These are phyloP conservation scores for Etia nguti DNA, from an alignment of 2,113 vertebrate genomes.

Conservation along the genomic window DNA sequence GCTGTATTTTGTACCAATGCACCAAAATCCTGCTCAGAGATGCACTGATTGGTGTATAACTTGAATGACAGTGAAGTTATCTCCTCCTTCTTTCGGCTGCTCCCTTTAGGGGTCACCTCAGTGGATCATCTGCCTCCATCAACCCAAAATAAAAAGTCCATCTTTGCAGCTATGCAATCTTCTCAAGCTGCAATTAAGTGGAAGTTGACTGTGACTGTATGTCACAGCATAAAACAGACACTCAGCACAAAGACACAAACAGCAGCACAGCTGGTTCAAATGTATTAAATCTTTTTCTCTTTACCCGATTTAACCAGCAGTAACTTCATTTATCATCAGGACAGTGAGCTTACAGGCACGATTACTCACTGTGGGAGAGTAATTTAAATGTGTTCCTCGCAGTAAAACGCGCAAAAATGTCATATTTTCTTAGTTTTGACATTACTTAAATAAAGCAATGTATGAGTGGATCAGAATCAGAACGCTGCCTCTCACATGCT, in stretches of 20 bases:
- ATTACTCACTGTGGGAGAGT: neutral
- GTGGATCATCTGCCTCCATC: neutral
- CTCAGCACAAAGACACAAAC: too few relatives aligned
- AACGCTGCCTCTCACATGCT: too few relatives aligned
- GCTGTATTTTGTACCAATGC: neutral
- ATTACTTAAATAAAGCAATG: neutral
- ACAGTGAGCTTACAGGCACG: neutral
- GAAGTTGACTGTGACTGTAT: too few relatives aligned
- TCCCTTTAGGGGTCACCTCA: neutral
- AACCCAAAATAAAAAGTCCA: neutral
- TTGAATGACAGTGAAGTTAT: neutral
- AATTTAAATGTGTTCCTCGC: neutral
- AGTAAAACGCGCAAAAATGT: neutral
- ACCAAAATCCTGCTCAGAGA: neutral
- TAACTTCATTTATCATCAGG: neutral
- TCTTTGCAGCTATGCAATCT: neutral
- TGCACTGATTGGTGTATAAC: neutral
- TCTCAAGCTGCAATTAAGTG: neutral
- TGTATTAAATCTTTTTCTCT: neutral
- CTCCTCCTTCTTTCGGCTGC: neutral
- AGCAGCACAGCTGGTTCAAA: neutral
- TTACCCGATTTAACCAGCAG: accelerated
- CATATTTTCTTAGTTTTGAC: neutral
- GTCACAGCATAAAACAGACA: neutral
- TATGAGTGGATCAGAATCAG: too few relatives aligned